phyloP scores from a whole-genome alignment of 2,113 vertebrate genomes.

The Colossoma macropomum region DNA sequence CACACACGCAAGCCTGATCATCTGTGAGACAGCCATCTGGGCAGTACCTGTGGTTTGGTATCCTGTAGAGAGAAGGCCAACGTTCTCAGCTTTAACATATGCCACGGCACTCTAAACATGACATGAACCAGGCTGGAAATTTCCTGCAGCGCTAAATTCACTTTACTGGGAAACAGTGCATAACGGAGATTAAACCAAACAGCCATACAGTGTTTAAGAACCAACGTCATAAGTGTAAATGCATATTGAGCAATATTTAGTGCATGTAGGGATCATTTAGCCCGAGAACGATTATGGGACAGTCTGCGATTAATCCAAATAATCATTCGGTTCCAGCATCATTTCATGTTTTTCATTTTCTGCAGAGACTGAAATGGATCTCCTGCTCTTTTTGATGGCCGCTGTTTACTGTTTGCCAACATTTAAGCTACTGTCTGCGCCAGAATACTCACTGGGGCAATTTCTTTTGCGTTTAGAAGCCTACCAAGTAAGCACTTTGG shows the following conservation, averaged over 20 bases:
- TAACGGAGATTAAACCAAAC: background rate
- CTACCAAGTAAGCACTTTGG: background rate
- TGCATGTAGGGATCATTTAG: constrained; percentile 6
- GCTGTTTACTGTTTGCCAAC: background rate
- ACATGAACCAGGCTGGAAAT: constrained; percentile 66
- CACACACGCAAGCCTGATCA: constrained; percentile 52
- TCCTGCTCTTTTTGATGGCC: background rate
- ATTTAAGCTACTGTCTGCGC: background rate
- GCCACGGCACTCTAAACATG: constrained; percentile 59
- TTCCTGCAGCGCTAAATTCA: constrained; percentile 60
- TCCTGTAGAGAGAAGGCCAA: constrained; percentile 53
- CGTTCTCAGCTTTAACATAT: constrained; percentile 68
- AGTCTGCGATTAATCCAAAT: constrained; percentile 2
- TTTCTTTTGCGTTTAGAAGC: background rate
- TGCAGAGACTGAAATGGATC: background rate
- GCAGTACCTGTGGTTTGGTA: constrained; percentile 61
- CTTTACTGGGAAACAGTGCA: background rate
- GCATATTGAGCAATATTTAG: background rate
- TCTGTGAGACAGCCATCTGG: constrained; percentile 68
- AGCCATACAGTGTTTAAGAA: constrained; percentile 17
- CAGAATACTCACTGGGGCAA: background rate
- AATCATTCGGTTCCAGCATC: background rate
- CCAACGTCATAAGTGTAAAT: constrained; percentile 47
- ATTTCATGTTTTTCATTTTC: background rate
- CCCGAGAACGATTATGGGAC: background rate